Evolutionary conservation across 2,113 vertebrate species (phyloP).

Genomic region (Furnarius figulus): DNA sequence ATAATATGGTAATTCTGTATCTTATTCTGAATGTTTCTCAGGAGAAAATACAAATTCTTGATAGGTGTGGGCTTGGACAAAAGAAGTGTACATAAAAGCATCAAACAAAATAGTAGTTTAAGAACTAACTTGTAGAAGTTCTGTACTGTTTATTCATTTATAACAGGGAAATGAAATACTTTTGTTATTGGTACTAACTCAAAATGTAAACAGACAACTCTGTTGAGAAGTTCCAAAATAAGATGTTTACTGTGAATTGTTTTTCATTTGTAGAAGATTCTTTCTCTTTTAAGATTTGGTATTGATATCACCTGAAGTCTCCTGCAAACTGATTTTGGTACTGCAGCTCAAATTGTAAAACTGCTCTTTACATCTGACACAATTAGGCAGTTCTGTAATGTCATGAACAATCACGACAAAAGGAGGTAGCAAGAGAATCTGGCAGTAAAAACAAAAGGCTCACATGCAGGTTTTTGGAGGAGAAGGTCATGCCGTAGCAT

Average conservation of each 20-base stretch:
- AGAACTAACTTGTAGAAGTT: not conserved
- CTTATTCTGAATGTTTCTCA: not conserved
- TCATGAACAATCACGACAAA: not conserved
- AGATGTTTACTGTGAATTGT: not conserved
- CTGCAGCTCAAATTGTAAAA: not conserved
- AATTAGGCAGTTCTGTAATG: not conserved
- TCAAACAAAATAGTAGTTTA: not conserved
- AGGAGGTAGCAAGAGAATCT: not conserved
- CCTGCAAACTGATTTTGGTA: not conserved
- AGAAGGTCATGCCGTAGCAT: not conserved
- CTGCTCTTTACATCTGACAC: not conserved
- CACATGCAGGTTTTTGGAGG: not conserved
- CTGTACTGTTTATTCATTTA: not conserved
- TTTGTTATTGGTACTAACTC: not conserved
- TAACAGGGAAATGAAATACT: not conserved
- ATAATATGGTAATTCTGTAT: not conserved
- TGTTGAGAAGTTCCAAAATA: not conserved
- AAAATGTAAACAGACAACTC: not conserved
- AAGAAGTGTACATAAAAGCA: not conserved
- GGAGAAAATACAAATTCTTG: not conserved
- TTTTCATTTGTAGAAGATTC: not conserved
- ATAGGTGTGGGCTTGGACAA: not conserved
- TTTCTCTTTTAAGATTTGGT: not conserved
- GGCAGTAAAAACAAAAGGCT: not conserved
- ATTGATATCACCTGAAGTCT: not conserved